Percentiles rank a stretch among this genome's conserved stretches.
Conservation (phyloP, 2,888 invertebrate species). For the Ormyrus pomaceus region DNA sequence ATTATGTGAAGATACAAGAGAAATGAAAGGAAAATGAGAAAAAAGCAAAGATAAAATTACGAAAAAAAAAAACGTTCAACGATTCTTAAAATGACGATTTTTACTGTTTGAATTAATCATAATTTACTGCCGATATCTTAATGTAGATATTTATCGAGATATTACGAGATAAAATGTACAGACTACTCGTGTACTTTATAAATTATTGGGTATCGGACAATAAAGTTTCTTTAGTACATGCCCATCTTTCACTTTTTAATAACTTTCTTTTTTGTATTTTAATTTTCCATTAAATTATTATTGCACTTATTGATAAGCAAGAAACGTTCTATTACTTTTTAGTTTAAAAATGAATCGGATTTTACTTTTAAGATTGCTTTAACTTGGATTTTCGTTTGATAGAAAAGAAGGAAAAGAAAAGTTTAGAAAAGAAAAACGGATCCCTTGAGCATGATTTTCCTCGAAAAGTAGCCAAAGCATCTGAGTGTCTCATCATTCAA, state of each 20-base stretch:
- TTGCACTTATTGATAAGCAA: background rate
- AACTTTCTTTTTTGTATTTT: slow-evolving; percentile 9
- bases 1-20: slow-evolving; percentile 35
- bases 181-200: slow-evolving; percentile 54
- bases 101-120: slow-evolving; percentile 45
- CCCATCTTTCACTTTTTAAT: slow-evolving; percentile 34
- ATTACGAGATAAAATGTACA: slow-evolving; percentile 51
- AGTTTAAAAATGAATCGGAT: background rate
- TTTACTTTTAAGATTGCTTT: slow-evolving; percentile 21
- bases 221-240: slow-evolving; percentile 54
- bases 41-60: slow-evolving; percentile 17
- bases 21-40: slow-evolving; percentile 22
- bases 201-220: slow-evolving; percentile 54
- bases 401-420: background rate
- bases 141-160: slow-evolving; percentile 48
- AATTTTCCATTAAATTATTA: background rate
- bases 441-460: slow-evolving; percentile 35
- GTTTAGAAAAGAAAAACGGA: slow-evolving; percentile 7
- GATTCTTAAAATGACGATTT: slow-evolving; percentile 45
- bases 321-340: background rate
- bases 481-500: slow-evolving; percentile 40
- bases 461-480: slow-evolving; percentile 37
- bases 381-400: background rate
- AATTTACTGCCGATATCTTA: slow-evolving; percentile 51
- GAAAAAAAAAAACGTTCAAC: slow-evolving; percentile 21